A percentile compares a stretch with the other conserved stretches of the same genome.
These are phyloP conservation scores for Alaudala cheleensis DNA, from an alignment of 2,113 vertebrate species.

Conservation along the genomic window DNA sequence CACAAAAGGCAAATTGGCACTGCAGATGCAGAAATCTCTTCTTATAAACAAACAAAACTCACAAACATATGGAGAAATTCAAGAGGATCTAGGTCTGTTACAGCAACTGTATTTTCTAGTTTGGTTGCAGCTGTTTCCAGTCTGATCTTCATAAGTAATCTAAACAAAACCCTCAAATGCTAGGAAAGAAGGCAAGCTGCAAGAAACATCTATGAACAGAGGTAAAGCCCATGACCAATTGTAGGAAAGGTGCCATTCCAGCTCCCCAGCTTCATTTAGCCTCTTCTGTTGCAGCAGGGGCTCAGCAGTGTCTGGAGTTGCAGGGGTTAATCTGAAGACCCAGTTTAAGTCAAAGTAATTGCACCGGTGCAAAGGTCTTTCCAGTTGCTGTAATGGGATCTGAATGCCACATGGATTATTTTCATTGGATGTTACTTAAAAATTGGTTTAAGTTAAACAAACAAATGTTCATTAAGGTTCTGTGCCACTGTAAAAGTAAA, in stretches of 20 bases:
- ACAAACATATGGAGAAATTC: background rate
- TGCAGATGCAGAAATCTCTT: background rate
- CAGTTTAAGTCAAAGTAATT: background rate
- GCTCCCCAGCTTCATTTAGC: background rate
- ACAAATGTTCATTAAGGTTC: background rate
- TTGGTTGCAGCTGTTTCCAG: background rate
- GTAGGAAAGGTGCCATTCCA: background rate
- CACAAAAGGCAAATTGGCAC: background rate
- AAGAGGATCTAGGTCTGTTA: background rate
- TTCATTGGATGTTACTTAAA: background rate
- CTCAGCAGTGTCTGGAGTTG: background rate
- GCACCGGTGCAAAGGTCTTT: background rate
- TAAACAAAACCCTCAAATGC: background rate
- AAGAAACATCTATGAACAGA: background rate
- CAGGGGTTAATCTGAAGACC: background rate
- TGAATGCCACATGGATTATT: background rate
- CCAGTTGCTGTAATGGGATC: background rate
- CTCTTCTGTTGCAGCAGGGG: background rate
- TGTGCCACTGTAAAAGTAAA: background rate
- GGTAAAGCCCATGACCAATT: background rate
- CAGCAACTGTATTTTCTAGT: background rate
- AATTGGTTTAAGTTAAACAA: background rate
- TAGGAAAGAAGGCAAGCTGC: background rate
- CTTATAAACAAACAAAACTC: background rate
- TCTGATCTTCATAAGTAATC: background rate